Evolutionary conservation across 2,888 invertebrate genomes (phyloP), one percentile per base, ranked within the genome.

Genomic region (Atrina japonica): DNA sequence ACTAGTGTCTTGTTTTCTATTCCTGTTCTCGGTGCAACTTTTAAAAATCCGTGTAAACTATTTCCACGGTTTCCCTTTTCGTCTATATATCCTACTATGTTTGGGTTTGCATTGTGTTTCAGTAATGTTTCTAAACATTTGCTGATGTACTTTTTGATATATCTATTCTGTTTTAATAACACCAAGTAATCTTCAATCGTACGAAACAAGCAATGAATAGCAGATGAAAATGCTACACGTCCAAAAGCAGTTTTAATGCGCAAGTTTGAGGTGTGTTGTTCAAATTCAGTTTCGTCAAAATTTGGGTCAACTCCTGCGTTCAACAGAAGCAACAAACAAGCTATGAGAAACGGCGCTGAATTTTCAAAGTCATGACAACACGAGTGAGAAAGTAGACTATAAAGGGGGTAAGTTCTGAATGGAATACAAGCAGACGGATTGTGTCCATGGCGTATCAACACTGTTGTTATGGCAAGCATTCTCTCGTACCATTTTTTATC

Each of bases 291-390:
- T 77, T 88, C 88, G 61, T 88, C 82, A 63, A 87, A 83, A 65
- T 88, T 87, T 0, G 86, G 86, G 74, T 87, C 80, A 7, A 87
- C 88, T 3, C 87, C 85, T 23, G 85, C 83, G 40, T 84, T 78
- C 11, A 84, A 70, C 3, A 87, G 65, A 21, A 83, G 65, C 2
- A 83, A 76, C 41, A 85, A 63, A 41, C 81, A 80, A 0, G 85
- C 77, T 27, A 78, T 70, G 1, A 86, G 70, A 61, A 82, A 84
- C 9, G 82, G 81, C 1, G 76, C 75, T 1, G 76, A 70, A 29
- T 75, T 80, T 27, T 83, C 79, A 47, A 81, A 77, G 43, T 85
- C 83, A 11, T 81, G 76, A 16, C 83, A 69, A 0, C 83, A 77
- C 3, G 80, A 71, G 43, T 80, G 81, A 25, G 83, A 74, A 6